Evolutionary conservation across 2,797 vertebrate genomes (phyloP), one percentile per base, ranked within the genome.

Genomic region (Selene dorsalis): DNA sequence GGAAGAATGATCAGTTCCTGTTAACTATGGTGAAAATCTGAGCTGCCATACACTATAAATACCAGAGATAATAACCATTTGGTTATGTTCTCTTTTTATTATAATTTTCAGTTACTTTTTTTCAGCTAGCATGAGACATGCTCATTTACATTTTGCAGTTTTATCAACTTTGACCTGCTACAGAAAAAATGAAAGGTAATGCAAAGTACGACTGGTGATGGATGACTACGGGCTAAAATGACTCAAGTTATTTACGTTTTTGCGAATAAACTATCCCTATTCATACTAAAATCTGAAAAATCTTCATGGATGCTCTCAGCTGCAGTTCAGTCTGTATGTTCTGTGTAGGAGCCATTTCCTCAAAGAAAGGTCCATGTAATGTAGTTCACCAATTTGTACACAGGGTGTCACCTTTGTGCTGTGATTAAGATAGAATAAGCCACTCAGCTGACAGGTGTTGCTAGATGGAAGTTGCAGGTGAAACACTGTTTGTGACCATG

Each of bases 1-100:
- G 57, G 9, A 13, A 69, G 82, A 79, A 66, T 53, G 5, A 80
- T 68, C 65, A 82, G 56, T 87, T 89, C 84, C 88, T 89, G 75
- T 82, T 69, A 43, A 18, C 30, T 74, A 47, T 47, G 18, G 22
- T 57, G 10, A 52, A 53, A 68, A 58, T 66, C 14, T 13, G 18
- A 28, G n/a, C 16, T 11, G 14, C 5, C 22, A 57, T 7, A 35
- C 32, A 35, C 7, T 35, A 35, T 35, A 3, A 20, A 52, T 41
- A 41, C 41, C 14, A 58, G 32, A n/a, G 17, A 22, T 69, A 24
- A 28, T 3, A 32, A 50, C 24, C 53, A 41, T 41, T 38, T 43
- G 4, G 12, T 45, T 14, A 9, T 43, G 38, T 18, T 45, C 8
- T 53, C 1, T 50, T 11, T 22, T n/a, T 22, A 2, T 48, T 39